Evolutionary conservation across 2,797 vertebrate species (phyloP), one percentile per base, ranked within the genome.

Genomic region (Galago senegalensis): DNA sequence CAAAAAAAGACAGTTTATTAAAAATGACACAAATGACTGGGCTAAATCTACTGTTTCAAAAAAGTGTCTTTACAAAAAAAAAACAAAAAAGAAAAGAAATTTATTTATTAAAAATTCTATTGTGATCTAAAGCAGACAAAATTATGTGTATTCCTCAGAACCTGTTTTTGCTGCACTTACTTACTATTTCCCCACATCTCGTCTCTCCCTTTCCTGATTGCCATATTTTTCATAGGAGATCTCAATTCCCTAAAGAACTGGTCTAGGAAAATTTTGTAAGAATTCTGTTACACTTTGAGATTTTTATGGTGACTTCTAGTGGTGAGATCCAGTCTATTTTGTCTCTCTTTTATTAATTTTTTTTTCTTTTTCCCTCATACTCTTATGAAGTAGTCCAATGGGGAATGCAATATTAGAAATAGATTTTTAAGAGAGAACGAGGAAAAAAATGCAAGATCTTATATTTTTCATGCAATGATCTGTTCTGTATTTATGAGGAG

Each of bases 51-150:
- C 99, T 99, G 99, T 99, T 99, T 99, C 99, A 99, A 99, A 98
- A 99, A 98, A 98, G 99, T 99, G 99, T 99, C 99, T 99, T 99
- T 99, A 99, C 99, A 99, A 99, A 99, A 99, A 99, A 99, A 99
- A 99, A 99, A 97, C 77, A 96, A 98, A 98, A 98, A 98, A 98
- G 96, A 97, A 98, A 99, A 99, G 98, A 99, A 99, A 99, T 99
- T 99, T 99, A 99, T 99, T 99, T 99, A 99, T 99, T 99, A 99
- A 99, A 99, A 99, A 99, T 99, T 99, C 98, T 99, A 99, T 99
- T 99, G 99, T 99, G 99, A 99, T 99, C 99, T 99, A 99, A 99
- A 99, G 99, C 98, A 99, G 99, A 99, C 99, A 99, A 99, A 99
- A 99, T 99, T 91, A 98, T 99, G 99, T 99, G 99, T 99, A 99